Evolutionary conservation across 2,888 invertebrate species (phyloP).

Genomic region (Machimus rusticus): DNA sequence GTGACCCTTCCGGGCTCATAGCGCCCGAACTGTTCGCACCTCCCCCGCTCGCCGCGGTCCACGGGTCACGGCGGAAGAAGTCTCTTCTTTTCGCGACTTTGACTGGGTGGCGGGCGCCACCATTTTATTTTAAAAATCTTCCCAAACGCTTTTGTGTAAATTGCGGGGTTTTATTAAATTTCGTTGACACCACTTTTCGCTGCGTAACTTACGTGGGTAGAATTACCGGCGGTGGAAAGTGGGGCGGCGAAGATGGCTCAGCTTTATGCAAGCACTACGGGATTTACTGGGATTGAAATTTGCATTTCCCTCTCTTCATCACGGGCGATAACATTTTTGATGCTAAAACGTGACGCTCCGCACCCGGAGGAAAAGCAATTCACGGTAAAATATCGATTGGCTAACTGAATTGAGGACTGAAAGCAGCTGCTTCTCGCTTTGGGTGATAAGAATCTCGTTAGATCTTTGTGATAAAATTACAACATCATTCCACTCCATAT

Average conservation of each 20-base stretch:
- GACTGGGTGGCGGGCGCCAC: background rate
- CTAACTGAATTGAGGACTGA: slow-evolving; percentile 31
- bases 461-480: slow-evolving; percentile 38
- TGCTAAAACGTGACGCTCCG: slow-evolving; percentile 44
- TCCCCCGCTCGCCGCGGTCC: background rate
- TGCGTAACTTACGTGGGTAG: slow-evolving; percentile 43
- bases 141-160: slow-evolving; percentile 43
- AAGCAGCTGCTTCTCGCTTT: slow-evolving; percentile 31
- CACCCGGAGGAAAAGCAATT: slow-evolving; percentile 18
- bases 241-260: slow-evolving; percentile 2
- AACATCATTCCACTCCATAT: slow-evolving; percentile 34
- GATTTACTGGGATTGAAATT: slow-evolving; percentile 43
- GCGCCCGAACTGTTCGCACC: background rate
- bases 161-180: slow-evolving; percentile 46
- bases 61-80: background rate
- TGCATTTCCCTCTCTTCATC: slow-evolving; percentile 44
- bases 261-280: slow-evolving; percentile 32
- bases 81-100: background rate
- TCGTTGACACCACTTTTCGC: slow-evolving; percentile 46
- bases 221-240: background rate
- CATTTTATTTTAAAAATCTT: slow-evolving; percentile 26
- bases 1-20: background rate
- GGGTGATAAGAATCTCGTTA: slow-evolving; percentile 33
- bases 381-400: slow-evolving; percentile 39
- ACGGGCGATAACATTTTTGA: slow-evolving; percentile 45